Evolutionary conservation across 2,888 invertebrate species (phyloP).

Genomic region (Caenorhabditis angaria): DNA sequence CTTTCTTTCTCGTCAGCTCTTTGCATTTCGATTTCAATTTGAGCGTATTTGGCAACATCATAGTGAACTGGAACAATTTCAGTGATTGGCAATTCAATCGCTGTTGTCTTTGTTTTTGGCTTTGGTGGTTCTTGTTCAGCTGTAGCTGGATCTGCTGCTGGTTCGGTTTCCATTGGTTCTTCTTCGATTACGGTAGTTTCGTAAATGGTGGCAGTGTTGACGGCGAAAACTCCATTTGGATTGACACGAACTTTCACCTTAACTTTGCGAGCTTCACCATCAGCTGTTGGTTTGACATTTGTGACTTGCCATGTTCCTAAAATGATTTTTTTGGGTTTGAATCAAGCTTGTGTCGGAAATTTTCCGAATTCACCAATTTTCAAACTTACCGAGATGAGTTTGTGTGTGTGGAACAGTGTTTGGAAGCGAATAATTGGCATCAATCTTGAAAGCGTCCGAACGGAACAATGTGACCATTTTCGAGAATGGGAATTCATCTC

Average conservation of each 20-base stretch:
- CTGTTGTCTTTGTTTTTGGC: constrained; percentile 85
- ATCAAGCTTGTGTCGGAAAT: too few relatives aligned
- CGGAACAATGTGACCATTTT: constrained; percentile 92
- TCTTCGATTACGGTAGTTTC: constrained; percentile 70
- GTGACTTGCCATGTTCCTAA: constrained; percentile 74
- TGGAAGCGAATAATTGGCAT: constrained; percentile 83
- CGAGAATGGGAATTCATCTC: constrained; percentile 89
- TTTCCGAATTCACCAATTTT: too few relatives aligned
- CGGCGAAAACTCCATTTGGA: constrained; percentile 88
- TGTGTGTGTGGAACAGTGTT: constrained; percentile 81
- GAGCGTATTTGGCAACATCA: constrained; percentile 80
- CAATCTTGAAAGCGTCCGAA: constrained; percentile 86
- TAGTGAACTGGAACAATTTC: constrained; percentile 80
- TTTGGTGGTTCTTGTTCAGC: constrained; percentile 30
- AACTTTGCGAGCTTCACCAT: constrained; percentile 85
- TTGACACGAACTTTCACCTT: constrained; percentile 93
- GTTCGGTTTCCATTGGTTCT: constrained; percentile 51
- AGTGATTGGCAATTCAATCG: constrained; percentile 86
- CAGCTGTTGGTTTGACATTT: constrained; percentile 82
- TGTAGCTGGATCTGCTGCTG: constrained; percentile 13
- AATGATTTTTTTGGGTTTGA: background rate
- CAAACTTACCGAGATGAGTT: constrained; percentile 66
- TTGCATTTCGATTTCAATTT: constrained; percentile 80
- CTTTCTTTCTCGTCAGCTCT: constrained; percentile 88
- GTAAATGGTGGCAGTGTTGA: constrained; percentile 84